Evolutionary conservation across 2,888 invertebrate species (phyloP).

Genomic region (Cheilosia impressa): DNA sequence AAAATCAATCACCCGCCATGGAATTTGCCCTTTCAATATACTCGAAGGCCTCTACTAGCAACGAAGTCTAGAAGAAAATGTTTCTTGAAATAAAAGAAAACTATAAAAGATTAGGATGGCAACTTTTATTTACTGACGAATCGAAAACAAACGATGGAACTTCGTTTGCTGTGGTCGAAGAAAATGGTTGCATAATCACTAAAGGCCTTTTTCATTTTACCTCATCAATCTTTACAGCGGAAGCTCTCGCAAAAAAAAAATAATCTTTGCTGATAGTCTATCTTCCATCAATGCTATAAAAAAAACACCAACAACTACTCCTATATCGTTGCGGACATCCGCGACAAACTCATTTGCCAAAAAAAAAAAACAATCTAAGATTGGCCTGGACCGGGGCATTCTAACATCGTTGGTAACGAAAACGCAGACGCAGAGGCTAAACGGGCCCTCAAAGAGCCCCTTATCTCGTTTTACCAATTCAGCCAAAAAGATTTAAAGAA

Average conservation of each 20-base stretch:
- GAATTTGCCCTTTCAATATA: neutral
- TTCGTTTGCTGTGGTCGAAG: neutral
- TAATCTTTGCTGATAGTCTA: neutral
- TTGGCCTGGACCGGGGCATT: neutral
- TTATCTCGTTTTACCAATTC: neutral
- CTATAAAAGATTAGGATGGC: slow-evolving; percentile 6
- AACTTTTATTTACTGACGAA: slow-evolving; percentile 14
- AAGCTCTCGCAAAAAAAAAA: slow-evolving; percentile 23
- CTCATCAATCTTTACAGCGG: slow-evolving; percentile 11
- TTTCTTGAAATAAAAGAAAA: slow-evolving; percentile 7
- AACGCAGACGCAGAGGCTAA: neutral
- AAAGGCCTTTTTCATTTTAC: slow-evolving; percentile 6
- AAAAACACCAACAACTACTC: slow-evolving; percentile 7
- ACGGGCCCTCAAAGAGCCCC: neutral
- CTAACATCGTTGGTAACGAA: neutral
- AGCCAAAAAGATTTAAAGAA: no score
- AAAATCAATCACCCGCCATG: slow-evolving; percentile 15
- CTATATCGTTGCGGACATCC: slow-evolving; percentile 11
- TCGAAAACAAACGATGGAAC: slow-evolving; percentile 18
- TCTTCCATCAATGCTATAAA: slow-evolving; percentile 19
- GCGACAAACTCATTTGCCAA: neutral
- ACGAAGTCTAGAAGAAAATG: slow-evolving; percentile 8
- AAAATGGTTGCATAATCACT: slow-evolving; percentile 16
- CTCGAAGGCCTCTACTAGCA: neutral
- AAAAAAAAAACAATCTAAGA: neutral